Base-by-base conservation (phyloP, 2,113 vertebrate genomes). In the Sphyrna mokarran region DNA sequence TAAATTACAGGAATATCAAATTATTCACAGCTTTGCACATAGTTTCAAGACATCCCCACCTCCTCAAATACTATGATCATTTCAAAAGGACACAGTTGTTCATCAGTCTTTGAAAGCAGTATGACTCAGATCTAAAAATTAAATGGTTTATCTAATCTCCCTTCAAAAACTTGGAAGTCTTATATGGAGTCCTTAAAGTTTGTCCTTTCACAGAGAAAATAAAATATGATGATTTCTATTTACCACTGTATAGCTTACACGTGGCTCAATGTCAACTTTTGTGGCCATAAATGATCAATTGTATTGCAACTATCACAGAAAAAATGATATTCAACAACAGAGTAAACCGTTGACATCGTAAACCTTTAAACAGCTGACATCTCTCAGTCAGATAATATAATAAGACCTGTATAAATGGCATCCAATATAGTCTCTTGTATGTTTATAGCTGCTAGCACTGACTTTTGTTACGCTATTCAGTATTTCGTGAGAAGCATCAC, bases 181-280 rank as follows among this genome's bases (percentile, higher is more conserved):
- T n/a, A 68, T 93, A 66, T 66, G 9, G 61, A 93, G 20, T 10
- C 7, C 6, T 20, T 18, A 93, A 93, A 66, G n/a, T 16, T 37
- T 20, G 16, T 83, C 80, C 8, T 66, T 66, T 18, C 33, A 66
- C 3, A 66, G 89, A 37, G 16, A 6, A 54, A 68, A 93, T 66
- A 93, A 93, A 93, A 93, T 66, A 18, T 93, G 18, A 20, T 68
- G 89, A 66, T 93, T 37, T 40, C 10, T 68, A 93, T 93, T 93
- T 93, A 37, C 61, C 37, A 37, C 61, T 63, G 58, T 63, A n/a
- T 16, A 66, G 89, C 29, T 66, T 68, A 14, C 63, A 0, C 18
- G 8, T 93, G 33, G 26, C 37, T 40, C 80, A 83, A n/a, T 43
- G 37, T 83, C 80, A 83, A 83, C 37, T 43, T 83, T 20, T 40